These are phyloP conservation scores for Campoletis sonorensis DNA, from an alignment of 1,140 invertebrate species.

Conservation along the genomic window DNA sequence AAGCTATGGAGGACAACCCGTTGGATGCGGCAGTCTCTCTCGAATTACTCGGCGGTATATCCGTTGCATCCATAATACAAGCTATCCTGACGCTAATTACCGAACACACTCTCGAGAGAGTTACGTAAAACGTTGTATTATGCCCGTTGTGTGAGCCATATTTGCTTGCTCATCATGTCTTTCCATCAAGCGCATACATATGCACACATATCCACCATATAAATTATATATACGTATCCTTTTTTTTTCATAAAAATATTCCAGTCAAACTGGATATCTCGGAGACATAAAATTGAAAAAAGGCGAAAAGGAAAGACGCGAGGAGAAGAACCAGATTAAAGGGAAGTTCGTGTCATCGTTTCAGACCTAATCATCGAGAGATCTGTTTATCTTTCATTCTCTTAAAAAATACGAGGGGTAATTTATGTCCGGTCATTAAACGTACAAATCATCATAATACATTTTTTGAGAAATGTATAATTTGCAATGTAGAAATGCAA, in stretches of 20 bases:
- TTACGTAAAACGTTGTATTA: constrained; percentile 54
- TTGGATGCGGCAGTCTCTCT: constrained; percentile 41
- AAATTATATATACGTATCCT: not conserved
- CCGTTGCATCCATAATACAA: constrained; percentile 50
- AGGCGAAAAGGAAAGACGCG: no score
- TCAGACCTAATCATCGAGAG: no score
- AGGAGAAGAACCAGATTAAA: no score
- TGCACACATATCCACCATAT: not conserved
- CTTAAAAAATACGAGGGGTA: no score
- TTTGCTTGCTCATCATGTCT: not conserved
- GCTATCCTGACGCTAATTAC: constrained; percentile 58
- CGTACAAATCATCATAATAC: no score
- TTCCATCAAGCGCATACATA: not conserved
- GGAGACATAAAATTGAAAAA: no score
- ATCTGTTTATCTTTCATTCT: no score
- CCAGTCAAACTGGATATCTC: no score
- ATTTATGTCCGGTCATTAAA: no score
- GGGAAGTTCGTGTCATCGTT: no score
- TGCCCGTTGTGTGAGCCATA: constrained; percentile 25
- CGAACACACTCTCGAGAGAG: constrained; percentile 46
- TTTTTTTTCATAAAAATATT: not conserved
- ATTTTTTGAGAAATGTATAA: no score
- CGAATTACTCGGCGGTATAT: constrained; percentile 53
- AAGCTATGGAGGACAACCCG: constrained; percentile 47
- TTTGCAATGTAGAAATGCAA: no score